Conservation (phyloP, 2,113 vertebrate species). For the Caracal caracal region DNA sequence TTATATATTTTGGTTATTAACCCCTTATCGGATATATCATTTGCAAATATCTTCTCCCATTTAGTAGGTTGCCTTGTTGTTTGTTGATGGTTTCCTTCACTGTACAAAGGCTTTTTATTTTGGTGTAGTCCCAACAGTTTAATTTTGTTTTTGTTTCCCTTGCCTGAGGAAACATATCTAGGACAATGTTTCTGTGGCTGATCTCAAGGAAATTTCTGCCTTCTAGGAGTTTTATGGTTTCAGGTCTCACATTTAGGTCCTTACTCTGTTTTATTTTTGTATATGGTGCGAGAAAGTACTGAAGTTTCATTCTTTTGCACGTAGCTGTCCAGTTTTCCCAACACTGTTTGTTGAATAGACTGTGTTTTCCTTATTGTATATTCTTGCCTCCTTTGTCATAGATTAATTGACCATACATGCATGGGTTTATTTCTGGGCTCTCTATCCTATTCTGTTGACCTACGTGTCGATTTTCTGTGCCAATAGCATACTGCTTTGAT, state of each 20-base stretch:
- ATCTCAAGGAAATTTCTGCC: neutral
- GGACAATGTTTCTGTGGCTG: neutral
- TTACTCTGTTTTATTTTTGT: neutral
- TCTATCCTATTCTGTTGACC: neutral
- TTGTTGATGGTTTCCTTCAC: neutral
- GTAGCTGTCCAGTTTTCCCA: neutral
- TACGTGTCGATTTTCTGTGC: neutral
- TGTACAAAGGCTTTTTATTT: neutral
- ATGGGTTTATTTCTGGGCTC: neutral
- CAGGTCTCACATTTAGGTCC: neutral
- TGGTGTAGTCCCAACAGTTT: neutral
- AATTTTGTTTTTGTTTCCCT: neutral
- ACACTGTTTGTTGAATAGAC: neutral
- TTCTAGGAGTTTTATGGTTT: neutral
- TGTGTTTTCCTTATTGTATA: neutral
- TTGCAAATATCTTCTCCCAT: neutral
- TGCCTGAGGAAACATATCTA: neutral
- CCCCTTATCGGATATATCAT: neutral
- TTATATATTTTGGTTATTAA: neutral
- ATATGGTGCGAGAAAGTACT: neutral
- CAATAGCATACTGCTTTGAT: neutral
- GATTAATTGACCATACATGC: neutral
- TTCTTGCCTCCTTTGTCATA: neutral
- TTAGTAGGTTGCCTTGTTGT: neutral
- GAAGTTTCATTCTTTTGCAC: neutral